Evolutionary conservation across 2,888 invertebrate genomes (phyloP), one percentile per base, ranked within the genome.

Genomic region (Drosophila helvetica): DNA sequence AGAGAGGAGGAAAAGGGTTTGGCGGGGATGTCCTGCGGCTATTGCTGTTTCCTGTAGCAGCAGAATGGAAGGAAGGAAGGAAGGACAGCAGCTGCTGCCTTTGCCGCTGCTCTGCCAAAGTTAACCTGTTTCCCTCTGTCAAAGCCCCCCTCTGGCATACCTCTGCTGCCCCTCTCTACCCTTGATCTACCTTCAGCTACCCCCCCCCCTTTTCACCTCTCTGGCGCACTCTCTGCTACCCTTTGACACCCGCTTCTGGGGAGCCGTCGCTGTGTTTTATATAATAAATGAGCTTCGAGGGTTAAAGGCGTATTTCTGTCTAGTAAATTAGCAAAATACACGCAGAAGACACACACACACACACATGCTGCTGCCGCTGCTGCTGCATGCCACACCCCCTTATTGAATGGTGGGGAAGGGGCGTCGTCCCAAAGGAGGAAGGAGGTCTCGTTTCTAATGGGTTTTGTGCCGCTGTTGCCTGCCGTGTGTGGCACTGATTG

Each of bases 271-370:
- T 55, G 70, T 63, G 77, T 84, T 90, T 86, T 88, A 90, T 90
- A 90, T 91, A 91, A 90, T 91, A 89, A 90, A 90, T 91, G 90
- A 91, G 90, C 90, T 87, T 75, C 82, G 89, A 82, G 90, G 90
- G 89, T 91, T 90, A 89, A 89, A 89, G 91, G 90, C 91, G 90
- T 90, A 89, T 87, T 84, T 80, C 80, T 90, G 91, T 91, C 91
- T 90, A 90, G 90, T 91, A 91, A 91, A 90, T 90, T 90, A 91
- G 90, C 88, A 89, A 81, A 86, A 88, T 85, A 89, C 86, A 89
- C 79, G 83, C 88, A 78, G 77, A 79, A 75, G 83, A 65, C 60
- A 69, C 52, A 67, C 65, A 58, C 52, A 59, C 58, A 54, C 1
- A 7, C 53, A 59, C 48, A 53, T 17, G 50, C 25, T 25, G 7